A percentile compares a stretch with the other conserved stretches of the same genome.
Evolutionary conservation across 2,113 vertebrate species (phyloP).

Genomic region (Coryphaenoides rupestris): DNA sequence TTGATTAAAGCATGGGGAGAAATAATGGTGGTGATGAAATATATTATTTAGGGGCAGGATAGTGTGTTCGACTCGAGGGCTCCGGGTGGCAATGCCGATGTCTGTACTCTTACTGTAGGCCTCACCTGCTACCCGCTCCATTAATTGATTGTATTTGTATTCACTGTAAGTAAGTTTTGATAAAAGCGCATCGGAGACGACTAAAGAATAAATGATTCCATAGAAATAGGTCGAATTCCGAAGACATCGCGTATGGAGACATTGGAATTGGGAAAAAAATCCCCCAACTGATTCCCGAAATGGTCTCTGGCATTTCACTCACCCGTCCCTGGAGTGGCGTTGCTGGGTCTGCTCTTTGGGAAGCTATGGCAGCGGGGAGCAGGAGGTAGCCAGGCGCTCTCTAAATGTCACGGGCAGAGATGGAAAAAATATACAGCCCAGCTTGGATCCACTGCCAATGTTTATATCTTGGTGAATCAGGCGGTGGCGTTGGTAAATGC

Average conservation of each 20-base stretch:
- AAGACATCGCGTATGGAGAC: neutral
- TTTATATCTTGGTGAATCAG: slow-evolving; percentile 19
- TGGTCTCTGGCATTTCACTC: slow-evolving; percentile 24
- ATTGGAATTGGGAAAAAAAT: neutral
- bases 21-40: slow-evolving; percentile 29
- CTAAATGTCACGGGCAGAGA: slow-evolving; percentile 28
- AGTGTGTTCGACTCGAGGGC: neutral
- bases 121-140: slow-evolving; percentile 23
- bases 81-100: too few relatives aligned
- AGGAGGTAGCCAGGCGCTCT: slow-evolving; percentile 6
- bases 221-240: neutral
- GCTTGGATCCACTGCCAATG: neutral
- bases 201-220: too few relatives aligned
- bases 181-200: too few relatives aligned
- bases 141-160: slow-evolving; percentile 29
- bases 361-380: slow-evolving; percentile 18
- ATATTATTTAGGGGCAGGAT: too few relatives aligned
- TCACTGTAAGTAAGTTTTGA: slow-evolving; percentile 1
- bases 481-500: neutral
- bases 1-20: slow-evolving; percentile 69
- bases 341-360: slow-evolving; percentile 14
- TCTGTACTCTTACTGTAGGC: slow-evolving; percentile 26
- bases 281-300: slow-evolving; percentile 10
- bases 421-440: slow-evolving; percentile 25
- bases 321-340: slow-evolving; percentile 27